Conservation (phyloP, 2,113 vertebrate genomes). For the Shinisaurus crocodilurus region DNA sequence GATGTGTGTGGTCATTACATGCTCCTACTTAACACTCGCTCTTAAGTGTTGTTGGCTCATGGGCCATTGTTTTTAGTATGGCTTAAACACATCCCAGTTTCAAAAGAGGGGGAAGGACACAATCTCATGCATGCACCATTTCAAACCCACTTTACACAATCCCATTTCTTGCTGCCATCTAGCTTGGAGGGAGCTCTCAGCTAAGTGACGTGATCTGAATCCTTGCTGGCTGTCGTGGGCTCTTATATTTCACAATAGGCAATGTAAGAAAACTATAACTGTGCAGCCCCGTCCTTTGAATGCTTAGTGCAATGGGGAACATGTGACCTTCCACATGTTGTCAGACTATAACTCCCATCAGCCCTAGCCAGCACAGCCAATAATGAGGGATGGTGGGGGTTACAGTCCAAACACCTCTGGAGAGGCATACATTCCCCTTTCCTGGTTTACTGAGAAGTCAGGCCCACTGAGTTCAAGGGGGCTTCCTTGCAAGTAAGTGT, state of each 20-base stretch:
- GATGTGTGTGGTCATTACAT: too few relatives aligned
- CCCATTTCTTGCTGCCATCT: background rate
- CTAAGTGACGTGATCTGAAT: background rate
- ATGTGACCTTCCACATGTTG: too few relatives aligned
- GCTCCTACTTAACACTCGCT: background rate
- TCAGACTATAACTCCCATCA: too few relatives aligned
- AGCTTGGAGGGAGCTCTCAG: background rate
- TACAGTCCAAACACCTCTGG: too few relatives aligned
- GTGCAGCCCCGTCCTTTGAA: background rate
- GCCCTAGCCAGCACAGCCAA: too few relatives aligned
- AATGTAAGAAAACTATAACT: too few relatives aligned
- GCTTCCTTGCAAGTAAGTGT: background rate
- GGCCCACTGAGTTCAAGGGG: background rate
- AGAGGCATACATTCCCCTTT: too few relatives aligned
- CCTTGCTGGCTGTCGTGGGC: background rate
- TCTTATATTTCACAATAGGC: background rate
- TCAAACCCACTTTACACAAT: background rate
- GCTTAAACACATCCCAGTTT: too few relatives aligned
- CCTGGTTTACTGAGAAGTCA: background rate
- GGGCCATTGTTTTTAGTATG: background rate
- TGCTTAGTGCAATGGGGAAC: background rate
- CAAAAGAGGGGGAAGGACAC: too few relatives aligned
- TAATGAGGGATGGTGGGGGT: too few relatives aligned
- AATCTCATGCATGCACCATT: background rate
- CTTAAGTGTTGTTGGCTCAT: background rate